Evolutionary conservation across 1,140 invertebrate genomes (phyloP), one percentile per base, ranked within the genome.

Genomic region (Lepidurus packardi): DNA sequence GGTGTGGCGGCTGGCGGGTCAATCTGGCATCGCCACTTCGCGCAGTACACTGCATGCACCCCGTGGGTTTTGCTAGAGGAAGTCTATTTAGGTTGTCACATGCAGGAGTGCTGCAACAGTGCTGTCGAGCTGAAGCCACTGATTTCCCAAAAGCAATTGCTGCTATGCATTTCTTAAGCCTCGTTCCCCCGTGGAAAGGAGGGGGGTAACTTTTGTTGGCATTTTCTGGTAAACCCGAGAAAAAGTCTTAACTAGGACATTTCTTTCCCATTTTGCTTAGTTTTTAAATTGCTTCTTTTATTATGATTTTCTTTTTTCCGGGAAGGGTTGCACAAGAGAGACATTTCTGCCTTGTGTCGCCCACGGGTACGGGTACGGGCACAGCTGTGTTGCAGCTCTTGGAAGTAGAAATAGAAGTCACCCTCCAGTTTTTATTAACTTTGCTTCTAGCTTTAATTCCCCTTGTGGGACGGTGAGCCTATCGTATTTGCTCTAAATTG

Each of bases 21-120:
- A 65, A 16, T 65, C 9, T 65, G 21, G 9, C 6, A n/a, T 65
- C 53, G 8, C 53, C 53, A 16, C 53, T 9, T 65, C 53, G 53
- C 21, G 53, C 53, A 65, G 16, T 65, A 5, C 53, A 65, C 21
- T 65, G 53, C 53, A n/a, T 65, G 53, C 16, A 65, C 53, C 13
- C 53, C 21, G 13, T 65, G 53, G 53, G n/a, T 65, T 65, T 65
- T 65, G 16, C 6, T 21, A 65, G 21, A 65, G 53, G 21, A 65
- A 13, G 9, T 65, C 53, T 16, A 65, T 65, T 65, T 65, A 65
- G 53, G 53, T 65, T 65, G 53, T 65, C 53, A 65, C 53, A 65
- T 65, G 53, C 21, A 65, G 13, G 53, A 65, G 16, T 65, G 53
- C 53, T 65, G 53, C 8, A 7, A 65, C 16, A 21, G 16, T 65